Evolutionary conservation across 2,888 invertebrate species (phyloP), one percentile per base, ranked within the genome.

Genomic region (Linnaemya vulpina): DNA sequence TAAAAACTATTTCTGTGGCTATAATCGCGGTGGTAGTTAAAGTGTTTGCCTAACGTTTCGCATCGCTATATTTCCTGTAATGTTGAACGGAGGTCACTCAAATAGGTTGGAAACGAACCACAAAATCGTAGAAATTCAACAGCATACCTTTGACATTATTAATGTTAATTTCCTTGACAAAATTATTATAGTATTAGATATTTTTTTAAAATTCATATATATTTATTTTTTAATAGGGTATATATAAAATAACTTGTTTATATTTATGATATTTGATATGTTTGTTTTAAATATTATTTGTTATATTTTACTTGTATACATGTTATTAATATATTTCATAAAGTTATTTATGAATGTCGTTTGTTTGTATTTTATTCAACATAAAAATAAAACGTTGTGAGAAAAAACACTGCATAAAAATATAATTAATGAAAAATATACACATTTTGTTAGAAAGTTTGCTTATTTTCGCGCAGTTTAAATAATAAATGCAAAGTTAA

Each of bases 401-500:
- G 73, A 71, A 81, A 67, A 79, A 58, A 71, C 46, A 63, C 22
- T 74, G 17, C 58, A 62, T 53, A 73, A 80, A 80, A 67, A 43
- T 38, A 38, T 22, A 77, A 78, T 75, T 35, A 62, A 71, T 43
- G 30, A 63, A 84, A 73, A 78, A 81, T 84, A 75, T 81, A 85
- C 75, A 82, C 63, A 58, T 63, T 65, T 58, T 46, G 60, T 63
- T 63, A 40, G 35, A 25, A n/a, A 3, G n/a, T 40, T 77, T 22
- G 40, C 55, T 74, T 58, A n/a, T 76, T 67, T 15, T 74, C 58
- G 40, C 30, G 46, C 65, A 40, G 76, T 55, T 51, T 63, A 55
- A 43, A 67, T 74, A 74, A 74, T 82, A 85, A 83, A 86, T 86
- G 83, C 83, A 86, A 76, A 79, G 58, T 74, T 83, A 68, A 80